Evolutionary conservation across 1,140 invertebrate genomes (phyloP), one percentile per base, ranked within the genome.

Genomic region (Eurosta solidaginis): DNA sequence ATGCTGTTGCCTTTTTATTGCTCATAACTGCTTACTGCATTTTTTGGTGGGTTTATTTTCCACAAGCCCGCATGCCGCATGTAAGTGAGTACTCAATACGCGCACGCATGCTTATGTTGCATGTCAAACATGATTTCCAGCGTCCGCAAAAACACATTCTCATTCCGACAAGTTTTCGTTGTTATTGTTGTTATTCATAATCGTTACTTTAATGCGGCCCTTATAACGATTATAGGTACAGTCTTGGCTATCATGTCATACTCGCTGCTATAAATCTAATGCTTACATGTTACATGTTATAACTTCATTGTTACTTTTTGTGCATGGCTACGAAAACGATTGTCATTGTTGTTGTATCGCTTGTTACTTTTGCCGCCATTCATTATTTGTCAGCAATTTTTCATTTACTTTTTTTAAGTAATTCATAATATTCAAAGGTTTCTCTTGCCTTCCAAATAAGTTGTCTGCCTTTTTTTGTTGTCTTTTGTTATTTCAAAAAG

Each of bases 241-340:
- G 10, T 1, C 12, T 49, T n/a, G 4, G 47, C 47, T 49, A 17
- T n/a, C 9, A 3, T n/a, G 12, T 17, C 47, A 14, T 17, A 4
- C 10, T 10, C 47, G 12, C 47, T 17, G 17, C 47, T 17, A 49
- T 17, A 9, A 4, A 47, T 47, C 1, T 12, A 12, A n/a, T 47
- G 33, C 22, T n/a, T n/a, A n/a, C n/a, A n/a, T n/a, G n/a, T n/a
- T n/a, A n/a, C n/a, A 22, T 68, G 59, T 68, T 40, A 68, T 68
- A 68, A 68, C 59, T 68, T 68, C 59, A 68, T 68, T 68, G 17
- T 22, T 68, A 68, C 22, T 40, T 68, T 68, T 68, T 27, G 2
- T 33, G 17, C 12, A n/a, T 36, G 54, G 5, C 29, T n/a, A n/a
- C n/a, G n/a, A n/a, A n/a, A n/a, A n/a, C n/a, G n/a, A n/a, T 17